These are phyloP conservation scores for Pampusana beccarii DNA, from an alignment of 2,113 vertebrate species.

Conservation along the genomic window DNA sequence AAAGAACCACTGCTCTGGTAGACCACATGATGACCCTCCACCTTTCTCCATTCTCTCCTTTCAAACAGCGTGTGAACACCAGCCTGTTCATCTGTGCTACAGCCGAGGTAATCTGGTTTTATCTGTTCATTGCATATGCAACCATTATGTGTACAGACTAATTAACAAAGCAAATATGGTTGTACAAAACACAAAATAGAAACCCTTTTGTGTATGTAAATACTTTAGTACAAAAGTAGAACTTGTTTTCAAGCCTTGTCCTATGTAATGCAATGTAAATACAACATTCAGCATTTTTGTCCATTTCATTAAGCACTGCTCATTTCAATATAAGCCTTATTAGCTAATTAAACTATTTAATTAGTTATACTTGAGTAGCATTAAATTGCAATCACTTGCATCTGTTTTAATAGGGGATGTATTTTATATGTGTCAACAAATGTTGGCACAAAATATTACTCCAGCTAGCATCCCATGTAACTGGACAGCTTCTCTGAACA, in stretches of 20 bases:
- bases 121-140: background rate
- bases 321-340: constrained; percentile 53
- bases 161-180: background rate
- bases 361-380: constrained; percentile 52
- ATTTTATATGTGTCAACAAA: constrained; percentile 7
- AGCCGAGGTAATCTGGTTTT: background rate
- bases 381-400: constrained; percentile 54
- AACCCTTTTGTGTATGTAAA: background rate
- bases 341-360: constrained; percentile 64
- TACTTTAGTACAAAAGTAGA: background rate
- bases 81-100: background rate
- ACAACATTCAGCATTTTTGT: constrained; percentile 29
- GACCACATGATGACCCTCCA: background rate
- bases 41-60: background rate
- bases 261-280: constrained; percentile 17
- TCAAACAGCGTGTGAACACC: background rate
- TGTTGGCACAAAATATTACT: background rate
- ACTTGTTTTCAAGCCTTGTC: background rate
- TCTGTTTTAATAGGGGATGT: constrained; percentile 6
- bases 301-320: constrained; percentile 43
- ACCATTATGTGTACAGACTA: background rate
- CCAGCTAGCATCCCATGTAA: background rate
- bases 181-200: background rate
- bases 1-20: background rate
- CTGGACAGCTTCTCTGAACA: background rate